Evolutionary conservation across 2,113 vertebrate genomes (phyloP).

Genomic region (Meles meles): DNA sequence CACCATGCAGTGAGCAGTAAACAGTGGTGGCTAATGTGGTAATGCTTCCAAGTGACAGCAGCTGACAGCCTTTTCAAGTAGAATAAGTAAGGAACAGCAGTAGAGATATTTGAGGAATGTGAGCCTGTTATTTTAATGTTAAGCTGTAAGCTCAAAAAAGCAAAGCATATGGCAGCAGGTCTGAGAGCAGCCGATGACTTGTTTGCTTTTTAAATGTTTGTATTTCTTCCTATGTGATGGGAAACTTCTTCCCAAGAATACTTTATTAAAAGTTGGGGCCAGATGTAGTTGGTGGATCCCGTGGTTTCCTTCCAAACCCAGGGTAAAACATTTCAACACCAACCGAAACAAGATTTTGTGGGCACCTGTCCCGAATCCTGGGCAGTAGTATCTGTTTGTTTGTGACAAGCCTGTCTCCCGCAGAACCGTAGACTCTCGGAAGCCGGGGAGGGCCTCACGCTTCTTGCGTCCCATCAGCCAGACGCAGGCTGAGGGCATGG

Average conservation of each 20-base stretch:
- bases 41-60: constrained; percentile 57
- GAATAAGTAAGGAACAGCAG: constrained; percentile 65
- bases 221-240: constrained; percentile 77
- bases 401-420: not conserved
- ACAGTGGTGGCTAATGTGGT: constrained; percentile 58
- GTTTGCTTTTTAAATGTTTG: constrained; percentile 80
- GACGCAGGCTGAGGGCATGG: not conserved
- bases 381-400: accelerated
- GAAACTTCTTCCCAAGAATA: constrained; percentile 68
- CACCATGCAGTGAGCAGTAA: constrained; percentile 47
- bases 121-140: constrained; percentile 78
- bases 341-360: not conserved
- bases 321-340: not conserved
- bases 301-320: not conserved
- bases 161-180: constrained; percentile 75
- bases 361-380: not conserved
- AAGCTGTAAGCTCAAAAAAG: constrained; percentile 74
- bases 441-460: not conserved
- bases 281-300: constrained; percentile 2
- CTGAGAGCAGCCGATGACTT: constrained; percentile 75
- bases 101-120: constrained; percentile 76
- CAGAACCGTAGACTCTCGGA: not conserved
- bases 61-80: constrained; percentile 77
- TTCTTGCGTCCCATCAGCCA: not conserved
- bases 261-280: constrained; percentile 59